phyloP scores from a whole-genome alignment of 2,888 invertebrate genomes.

The Caenorhabditis macrosperma region DNA sequence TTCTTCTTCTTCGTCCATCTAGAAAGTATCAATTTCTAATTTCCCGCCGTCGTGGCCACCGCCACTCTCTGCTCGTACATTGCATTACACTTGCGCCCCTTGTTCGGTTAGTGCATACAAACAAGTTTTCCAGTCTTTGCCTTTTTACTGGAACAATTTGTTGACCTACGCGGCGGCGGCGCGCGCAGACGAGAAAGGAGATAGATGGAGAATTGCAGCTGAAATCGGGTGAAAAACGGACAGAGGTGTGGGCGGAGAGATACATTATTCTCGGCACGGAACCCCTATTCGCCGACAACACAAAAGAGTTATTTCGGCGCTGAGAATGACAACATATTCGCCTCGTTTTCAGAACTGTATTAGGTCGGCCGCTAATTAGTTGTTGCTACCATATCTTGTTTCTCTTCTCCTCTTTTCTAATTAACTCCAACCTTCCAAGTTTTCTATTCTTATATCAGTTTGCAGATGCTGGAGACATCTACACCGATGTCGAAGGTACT shows the following conservation, averaged over 20 bases:
- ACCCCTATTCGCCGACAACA: neutral
- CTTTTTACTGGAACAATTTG: slow-evolving; percentile 16
- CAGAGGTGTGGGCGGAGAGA: slow-evolving; percentile 10
- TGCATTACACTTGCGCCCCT: slow-evolving; percentile 16
- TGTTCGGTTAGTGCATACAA: slow-evolving; percentile 28
- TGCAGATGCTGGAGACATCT: slow-evolving; percentile 32
- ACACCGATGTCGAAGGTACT: slow-evolving; percentile 25
- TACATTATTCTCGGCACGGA: neutral
- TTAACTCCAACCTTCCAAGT: neutral
- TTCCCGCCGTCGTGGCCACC: neutral
- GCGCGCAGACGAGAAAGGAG: slow-evolving; percentile 14
- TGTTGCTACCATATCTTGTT: neutral
- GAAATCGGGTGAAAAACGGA: slow-evolving; percentile 24
- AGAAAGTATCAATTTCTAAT: slow-evolving; percentile 48
- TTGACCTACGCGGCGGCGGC: slow-evolving; percentile 17
- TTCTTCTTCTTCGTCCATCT: slow-evolving; percentile 6
- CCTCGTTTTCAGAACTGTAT: too few species aligned
- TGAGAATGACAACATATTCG: neutral
- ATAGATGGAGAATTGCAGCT: slow-evolving; percentile 25
- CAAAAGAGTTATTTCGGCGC: neutral
- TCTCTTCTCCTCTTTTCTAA: neutral
- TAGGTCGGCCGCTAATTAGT: neutral
- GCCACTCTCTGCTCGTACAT: neutral
- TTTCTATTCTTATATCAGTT: neutral
- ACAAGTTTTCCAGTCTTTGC: slow-evolving; percentile 36